Evolutionary conservation across 2,888 invertebrate genomes (phyloP).

Genomic region (Archips crataeganus): DNA sequence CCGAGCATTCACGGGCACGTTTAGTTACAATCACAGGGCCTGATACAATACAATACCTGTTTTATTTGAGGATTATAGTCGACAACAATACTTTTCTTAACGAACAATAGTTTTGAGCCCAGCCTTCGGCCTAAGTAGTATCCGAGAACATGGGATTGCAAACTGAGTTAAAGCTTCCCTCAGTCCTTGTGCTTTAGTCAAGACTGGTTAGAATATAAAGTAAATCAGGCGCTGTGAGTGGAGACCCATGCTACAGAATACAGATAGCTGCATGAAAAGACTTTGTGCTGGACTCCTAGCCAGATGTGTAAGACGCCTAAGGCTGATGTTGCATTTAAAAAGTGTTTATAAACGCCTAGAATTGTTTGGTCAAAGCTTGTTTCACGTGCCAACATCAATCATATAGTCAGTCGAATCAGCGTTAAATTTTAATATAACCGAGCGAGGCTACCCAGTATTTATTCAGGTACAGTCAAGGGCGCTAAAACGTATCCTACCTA

Average conservation of each 20-base stretch:
- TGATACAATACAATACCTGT: no score
- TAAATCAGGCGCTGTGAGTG: neutral
- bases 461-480: neutral
- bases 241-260: neutral
- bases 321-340: conserved; percentile 35
- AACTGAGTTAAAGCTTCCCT: no score
- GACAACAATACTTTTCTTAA: no score
- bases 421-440: neutral
- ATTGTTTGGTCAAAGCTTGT: neutral
- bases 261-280: neutral
- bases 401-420: neutral
- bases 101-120: no score
- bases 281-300: neutral
- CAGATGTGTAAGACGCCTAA: conserved; percentile 6
- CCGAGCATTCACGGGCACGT: neutral
- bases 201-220: neutral
- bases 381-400: neutral
- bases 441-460: neutral
- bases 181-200: no score
- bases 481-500: neutral
- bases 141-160: no score
- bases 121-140: no score
- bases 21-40: no score
- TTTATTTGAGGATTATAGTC: no score
- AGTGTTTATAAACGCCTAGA: neutral